These are phyloP conservation scores for Plebejus argus DNA, from an alignment of 2,888 invertebrate genomes.

Conservation along the genomic window DNA sequence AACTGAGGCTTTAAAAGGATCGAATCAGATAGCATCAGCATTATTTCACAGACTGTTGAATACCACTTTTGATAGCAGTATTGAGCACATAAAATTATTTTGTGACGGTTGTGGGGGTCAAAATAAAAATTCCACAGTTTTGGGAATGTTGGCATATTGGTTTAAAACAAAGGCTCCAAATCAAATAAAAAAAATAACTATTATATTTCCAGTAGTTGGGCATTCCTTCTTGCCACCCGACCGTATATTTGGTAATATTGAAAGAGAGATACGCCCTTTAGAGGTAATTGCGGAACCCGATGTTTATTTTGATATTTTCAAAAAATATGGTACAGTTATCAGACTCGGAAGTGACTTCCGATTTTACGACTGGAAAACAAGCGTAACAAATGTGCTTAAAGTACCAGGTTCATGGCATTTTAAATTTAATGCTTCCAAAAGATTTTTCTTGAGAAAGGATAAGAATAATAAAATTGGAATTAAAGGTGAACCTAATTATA, in stretches of 20 bases:
- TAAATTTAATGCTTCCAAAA: conserved; percentile 30
- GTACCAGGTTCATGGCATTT: conserved; percentile 33
- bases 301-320: conserved; percentile 33
- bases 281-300: conserved; percentile 20
- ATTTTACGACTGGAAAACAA: neutral
- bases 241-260: conserved; percentile 38
- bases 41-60: too few species aligned
- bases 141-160: conserved; percentile 40
- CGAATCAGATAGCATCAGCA: conserved; percentile 35
- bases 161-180: conserved; percentile 31
- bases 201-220: conserved; percentile 34
- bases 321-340: conserved; percentile 31
- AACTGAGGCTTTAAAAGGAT: conserved; percentile 44
- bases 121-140: conserved; percentile 43
- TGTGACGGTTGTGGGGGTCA: conserved; percentile 36
- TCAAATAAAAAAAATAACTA: conserved; percentile 33
- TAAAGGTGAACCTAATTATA: conserved; percentile 7
- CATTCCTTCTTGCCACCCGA: conserved; percentile 34
- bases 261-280: conserved; percentile 34
- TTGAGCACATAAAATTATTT: conserved; percentile 34
- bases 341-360: neutral
- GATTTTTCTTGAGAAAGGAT: neutral
- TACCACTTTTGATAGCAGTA: conserved; percentile 35
- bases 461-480: conserved; percentile 1
- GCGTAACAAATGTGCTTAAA: neutral